Conservation (phyloP, 92 coral and sea anemone genomes). For the Epizoanthus rinbou region DNA sequence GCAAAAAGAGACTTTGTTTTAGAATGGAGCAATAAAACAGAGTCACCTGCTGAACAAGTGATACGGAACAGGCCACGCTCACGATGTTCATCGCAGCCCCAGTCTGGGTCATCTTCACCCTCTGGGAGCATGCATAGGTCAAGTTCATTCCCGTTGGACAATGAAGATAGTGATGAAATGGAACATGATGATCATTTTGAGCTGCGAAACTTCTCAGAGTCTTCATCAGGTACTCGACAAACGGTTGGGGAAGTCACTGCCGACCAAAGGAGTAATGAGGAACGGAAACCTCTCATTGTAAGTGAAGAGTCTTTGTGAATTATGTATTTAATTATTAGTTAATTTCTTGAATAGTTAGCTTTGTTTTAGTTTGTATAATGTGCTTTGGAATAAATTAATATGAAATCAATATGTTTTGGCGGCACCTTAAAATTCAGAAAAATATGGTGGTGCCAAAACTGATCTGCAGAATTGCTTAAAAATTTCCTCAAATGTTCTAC, state of each 20-base stretch:
- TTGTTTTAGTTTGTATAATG: too few relatives aligned
- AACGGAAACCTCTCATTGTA: slow-evolving; percentile 59
- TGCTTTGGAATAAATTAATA: too few relatives aligned
- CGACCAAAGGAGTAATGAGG: slow-evolving; percentile 53
- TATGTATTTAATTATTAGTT: not conserved
- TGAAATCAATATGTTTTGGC: too few relatives aligned
- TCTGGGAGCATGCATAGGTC: slow-evolving; percentile 70
- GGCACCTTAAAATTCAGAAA: too few relatives aligned
- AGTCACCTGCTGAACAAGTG: slow-evolving; percentile 57
- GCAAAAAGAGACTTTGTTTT: slow-evolving; percentile 89
- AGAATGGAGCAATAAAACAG: slow-evolving; percentile 86
- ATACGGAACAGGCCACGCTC: slow-evolving; percentile 58
- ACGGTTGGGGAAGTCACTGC: slow-evolving; percentile 80
- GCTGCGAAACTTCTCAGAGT: slow-evolving; percentile 45
- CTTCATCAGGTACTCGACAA: slow-evolving; percentile 60
- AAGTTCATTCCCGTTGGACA: slow-evolving; percentile 66
- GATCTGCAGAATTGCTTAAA: too few relatives aligned
- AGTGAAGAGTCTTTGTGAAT: slow-evolving; percentile 34
- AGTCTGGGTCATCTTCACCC: slow-evolving; percentile 62
- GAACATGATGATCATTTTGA: slow-evolving; percentile 75
- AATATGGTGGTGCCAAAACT: too few relatives aligned
- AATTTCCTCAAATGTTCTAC: too few relatives aligned
- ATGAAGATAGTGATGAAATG: slow-evolving; percentile 70
- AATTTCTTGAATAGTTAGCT: not conserved
- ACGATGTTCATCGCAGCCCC: slow-evolving; percentile 70